Conservation (phyloP, 1,140 invertebrate species). For the Chelonus insularis region DNA sequence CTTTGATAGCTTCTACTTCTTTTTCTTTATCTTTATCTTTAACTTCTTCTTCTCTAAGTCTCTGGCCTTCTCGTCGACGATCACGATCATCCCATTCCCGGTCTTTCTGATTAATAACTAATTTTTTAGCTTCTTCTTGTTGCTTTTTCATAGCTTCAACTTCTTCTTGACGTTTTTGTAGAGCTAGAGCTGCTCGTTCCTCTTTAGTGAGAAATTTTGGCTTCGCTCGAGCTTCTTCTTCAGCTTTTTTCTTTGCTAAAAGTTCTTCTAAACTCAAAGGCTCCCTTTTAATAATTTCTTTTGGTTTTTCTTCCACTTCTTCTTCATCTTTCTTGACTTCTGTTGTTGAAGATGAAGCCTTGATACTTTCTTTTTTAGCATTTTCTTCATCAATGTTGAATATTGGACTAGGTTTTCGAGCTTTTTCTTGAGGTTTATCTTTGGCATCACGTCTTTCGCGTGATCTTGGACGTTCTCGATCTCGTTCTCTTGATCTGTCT, state of each 20-base stretch:
- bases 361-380: conserved; percentile 52
- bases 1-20: conserved; percentile 90
- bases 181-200: conserved; percentile 85
- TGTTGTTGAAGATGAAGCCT: conserved; percentile 35
- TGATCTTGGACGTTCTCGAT: conserved; percentile 41
- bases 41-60: conserved; percentile 61
- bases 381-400: conserved; percentile 48
- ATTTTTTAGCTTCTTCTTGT: conserved; percentile 73
- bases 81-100: conserved; percentile 20
- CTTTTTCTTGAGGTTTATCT: conserved; percentile 51
- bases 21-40: conserved; percentile 88
- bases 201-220: conserved; percentile 97
- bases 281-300: conserved; percentile 71
- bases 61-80: conserved; percentile 48
- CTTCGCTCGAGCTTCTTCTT: conserved; percentile 90
- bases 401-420: conserved; percentile 48
- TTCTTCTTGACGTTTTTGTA: conserved; percentile 87
- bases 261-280: conserved; percentile 96
- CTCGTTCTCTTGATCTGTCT: conserved; percentile 37
- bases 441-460: conserved; percentile 48
- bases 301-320: conserved; percentile 39
- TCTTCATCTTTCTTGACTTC: conserved; percentile 56
- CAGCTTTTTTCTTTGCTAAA: conserved; percentile 93
- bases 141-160: conserved; percentile 70
- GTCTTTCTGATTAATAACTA: conserved; percentile 24